phyloP scores from a whole-genome alignment of 2,113 vertebrate species.

The Hirundichthys speculiger region DNA sequence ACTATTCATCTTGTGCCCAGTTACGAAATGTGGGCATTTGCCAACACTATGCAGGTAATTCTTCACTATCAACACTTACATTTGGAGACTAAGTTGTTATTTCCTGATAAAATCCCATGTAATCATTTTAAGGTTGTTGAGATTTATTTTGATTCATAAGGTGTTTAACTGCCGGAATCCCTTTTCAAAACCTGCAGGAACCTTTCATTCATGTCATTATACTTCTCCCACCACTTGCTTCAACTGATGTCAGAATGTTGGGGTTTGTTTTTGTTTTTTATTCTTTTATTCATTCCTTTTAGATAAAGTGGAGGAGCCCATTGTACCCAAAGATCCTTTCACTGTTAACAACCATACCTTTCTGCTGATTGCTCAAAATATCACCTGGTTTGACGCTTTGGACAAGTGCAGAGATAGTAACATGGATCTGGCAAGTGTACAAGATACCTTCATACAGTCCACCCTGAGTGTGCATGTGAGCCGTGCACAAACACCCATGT shows the following conservation, averaged over 20 bases:
- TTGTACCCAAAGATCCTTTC: constrained; percentile 55
- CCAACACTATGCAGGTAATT: constrained; percentile 86
- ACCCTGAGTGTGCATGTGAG: constrained; percentile 81
- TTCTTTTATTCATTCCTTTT: constrained; percentile 24
- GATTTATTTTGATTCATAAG: too few species aligned
- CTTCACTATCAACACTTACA: neutral
- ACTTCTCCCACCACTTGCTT: too few species aligned
- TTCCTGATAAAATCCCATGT: too few species aligned
- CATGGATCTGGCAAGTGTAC: constrained; percentile 90
- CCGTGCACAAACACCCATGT: constrained; percentile 79
- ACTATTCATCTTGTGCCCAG: constrained; percentile 87
- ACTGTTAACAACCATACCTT: constrained; percentile 82
- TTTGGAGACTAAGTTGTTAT: neutral
- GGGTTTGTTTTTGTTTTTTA: neutral
- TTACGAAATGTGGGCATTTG: constrained; percentile 83
- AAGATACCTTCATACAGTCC: constrained; percentile 86
- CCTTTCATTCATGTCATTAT: neutral
- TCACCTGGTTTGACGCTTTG: constrained; percentile 88
- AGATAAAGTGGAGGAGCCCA: constrained; percentile 66
- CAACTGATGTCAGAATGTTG: neutral
- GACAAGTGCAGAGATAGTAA: constrained; percentile 74
- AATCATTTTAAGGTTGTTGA: too few species aligned
- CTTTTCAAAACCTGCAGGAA: neutral
- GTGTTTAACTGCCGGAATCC: neutral
- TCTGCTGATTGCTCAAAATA: constrained; percentile 81